Evolutionary conservation across 2,888 invertebrate genomes (phyloP), one percentile per base, ranked within the genome.

Genomic region (Parasteatoda lunata): DNA sequence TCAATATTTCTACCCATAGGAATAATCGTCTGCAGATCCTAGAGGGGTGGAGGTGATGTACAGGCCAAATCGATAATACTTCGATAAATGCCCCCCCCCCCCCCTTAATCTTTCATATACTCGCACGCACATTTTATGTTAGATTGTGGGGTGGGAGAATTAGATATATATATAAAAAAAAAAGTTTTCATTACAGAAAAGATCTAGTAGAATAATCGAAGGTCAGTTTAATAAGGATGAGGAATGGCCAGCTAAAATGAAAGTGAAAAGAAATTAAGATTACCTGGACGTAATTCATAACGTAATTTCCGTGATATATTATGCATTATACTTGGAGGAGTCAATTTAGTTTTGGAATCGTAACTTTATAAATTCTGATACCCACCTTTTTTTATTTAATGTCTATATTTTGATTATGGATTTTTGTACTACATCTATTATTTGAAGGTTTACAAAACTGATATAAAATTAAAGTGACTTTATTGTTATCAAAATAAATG

Each of bases 81-180:
- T 84, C 76, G 77, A 79, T 84, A 68, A 30, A 30, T 47, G 51
- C 76, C 66, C 48, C 68, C 77, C 73, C 77, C 68, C 54, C 52
- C 52, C 49, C 69, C 75, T 85, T 85, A 85, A 85, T 85, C 85
- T 85, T 85, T 85, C 79, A 79, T 79, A 79, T 66, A 54, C 51
- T 80, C 76, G 75, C 75, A 75, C 76, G 85, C 85, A 80, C 79
- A 72, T 69, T 45, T 13, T 47, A 30, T 13, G 65, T 47, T 48
- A 49, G 73, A 59, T 47, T 30, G 15, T 13, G 49, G 49, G 49
- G 5, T 15, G 54, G 59, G 72, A 72, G 30, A 7, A 8, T 30
- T 30, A 30, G 30, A 30, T 30, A 30, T 30, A 30, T 30, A 30
- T 30, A 30, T 30, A 30, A 30, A 30, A 30, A n/a, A 11, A 54